Evolutionary conservation across 1,140 invertebrate genomes (phyloP), one percentile per base, ranked within the genome.

Genomic region (Leptinotarsa texana): DNA sequence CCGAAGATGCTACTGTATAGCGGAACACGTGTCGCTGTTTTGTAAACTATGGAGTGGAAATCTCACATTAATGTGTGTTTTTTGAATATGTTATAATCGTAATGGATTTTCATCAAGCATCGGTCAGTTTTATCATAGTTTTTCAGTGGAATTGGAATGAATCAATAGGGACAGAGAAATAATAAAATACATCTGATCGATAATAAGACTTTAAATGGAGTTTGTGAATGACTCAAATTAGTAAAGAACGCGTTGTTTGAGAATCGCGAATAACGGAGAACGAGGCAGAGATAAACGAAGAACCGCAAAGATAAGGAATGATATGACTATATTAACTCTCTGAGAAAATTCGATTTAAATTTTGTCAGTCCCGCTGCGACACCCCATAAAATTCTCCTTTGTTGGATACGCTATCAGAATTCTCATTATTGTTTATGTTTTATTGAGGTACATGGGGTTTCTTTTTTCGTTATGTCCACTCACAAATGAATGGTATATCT

Each of bases 241-340:
- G 51, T 18, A n/a, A 57, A 57, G 51, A 17, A n/a, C 17, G 51
- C 6, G 17, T 57, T 13, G 1, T 3, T 18, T 15, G 17, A 67
- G 65, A 67, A 42, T 67, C 4, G 18, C 5, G 22, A 57, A 49
- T 71, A 62, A 62, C n/a, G 57, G 33, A 47, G n/a, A n/a, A 11
- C 18, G 24, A 33, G 24, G 51, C 15, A 21, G 22, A 51, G n/a
- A 15, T 71, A 33, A 51, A 33, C 22, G 51, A 49, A 57, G 61
- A 71, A 71, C 69, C 69, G 22, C 69, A 71, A n/a, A 71, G 69
- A 71, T 71, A 71, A 71, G 69, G 69, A 51, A 71, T 71, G 69
- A 71, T 51, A 71, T 24, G 69, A 71, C 69, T 71, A 71, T 57
- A 71, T 71, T 71, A 71, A 51, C 69, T 71, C 48, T 71, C 49